Percentiles rank a stretch among this genome's conserved stretches.
phyloP scores from a whole-genome alignment of 2,888 invertebrate species.

The Epinotia brunnichana region DNA sequence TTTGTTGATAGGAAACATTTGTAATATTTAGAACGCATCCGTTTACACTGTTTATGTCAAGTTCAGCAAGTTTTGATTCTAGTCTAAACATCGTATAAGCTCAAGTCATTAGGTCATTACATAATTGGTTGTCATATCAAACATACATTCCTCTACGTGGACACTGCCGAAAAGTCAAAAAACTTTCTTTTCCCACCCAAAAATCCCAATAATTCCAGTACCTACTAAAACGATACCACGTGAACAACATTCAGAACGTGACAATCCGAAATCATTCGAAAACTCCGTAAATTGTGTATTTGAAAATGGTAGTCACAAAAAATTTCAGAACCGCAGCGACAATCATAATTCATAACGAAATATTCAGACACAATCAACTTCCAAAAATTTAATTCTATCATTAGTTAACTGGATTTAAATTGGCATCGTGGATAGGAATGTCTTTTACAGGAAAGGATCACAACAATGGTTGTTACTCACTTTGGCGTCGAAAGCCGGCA shows the following conservation, averaged over 20 bases:
- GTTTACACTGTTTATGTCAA: no score
- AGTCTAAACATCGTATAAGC: no score
- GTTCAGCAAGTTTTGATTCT: no score
- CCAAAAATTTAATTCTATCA: constrained; percentile 3
- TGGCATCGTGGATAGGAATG: not conserved
- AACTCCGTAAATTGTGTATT: not conserved
- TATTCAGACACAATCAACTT: constrained; percentile 14
- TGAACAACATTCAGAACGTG: not conserved
- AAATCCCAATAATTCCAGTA: not conserved
- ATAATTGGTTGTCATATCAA: no score
- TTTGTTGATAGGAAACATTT: no score
- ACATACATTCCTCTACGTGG: no score
- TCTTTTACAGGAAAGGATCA: not conserved
- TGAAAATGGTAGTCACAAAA: not conserved
- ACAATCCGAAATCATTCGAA: not conserved
- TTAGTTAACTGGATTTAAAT: not conserved
- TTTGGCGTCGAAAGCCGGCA: constrained; percentile 99
- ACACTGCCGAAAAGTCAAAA: no score
- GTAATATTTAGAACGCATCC: no score
- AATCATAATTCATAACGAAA: no score
- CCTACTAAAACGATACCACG: not conserved
- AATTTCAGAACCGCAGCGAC: not conserved
- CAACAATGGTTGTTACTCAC: constrained; percentile 52
- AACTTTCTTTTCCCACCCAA: not conserved
- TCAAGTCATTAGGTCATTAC: no score